phyloP scores from a whole-genome alignment of 2,797 vertebrate species.

The Scolopax rusticola region DNA sequence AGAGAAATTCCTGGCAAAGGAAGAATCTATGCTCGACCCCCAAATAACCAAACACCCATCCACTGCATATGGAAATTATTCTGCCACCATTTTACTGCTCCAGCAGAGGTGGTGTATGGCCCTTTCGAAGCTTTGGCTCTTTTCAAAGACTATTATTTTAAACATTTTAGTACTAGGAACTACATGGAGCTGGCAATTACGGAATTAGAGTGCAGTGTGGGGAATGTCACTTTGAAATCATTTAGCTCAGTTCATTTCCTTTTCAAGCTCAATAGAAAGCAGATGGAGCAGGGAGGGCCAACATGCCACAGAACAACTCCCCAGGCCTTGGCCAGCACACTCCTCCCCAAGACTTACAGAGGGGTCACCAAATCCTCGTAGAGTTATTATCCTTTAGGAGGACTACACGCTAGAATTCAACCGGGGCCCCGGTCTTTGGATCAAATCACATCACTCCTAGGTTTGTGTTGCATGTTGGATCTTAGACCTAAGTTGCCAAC shows the following conservation, averaged over 20 bases:
- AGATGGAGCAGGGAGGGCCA: constrained; percentile 61
- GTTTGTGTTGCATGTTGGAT: neutral
- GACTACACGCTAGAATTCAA: neutral
- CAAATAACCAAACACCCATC: constrained; percentile 33
- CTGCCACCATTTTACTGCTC: constrained; percentile 63
- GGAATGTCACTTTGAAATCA: constrained; percentile 66
- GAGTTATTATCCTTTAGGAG: constrained; percentile 27
- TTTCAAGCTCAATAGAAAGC: constrained; percentile 64
- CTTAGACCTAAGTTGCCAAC: neutral
- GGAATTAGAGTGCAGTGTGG: constrained; percentile 53
- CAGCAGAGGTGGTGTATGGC: constrained; percentile 33
- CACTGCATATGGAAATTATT: constrained; percentile 65
- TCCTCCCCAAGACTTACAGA: constrained; percentile 18
- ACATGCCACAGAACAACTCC: constrained; percentile 44
- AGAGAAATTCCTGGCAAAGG: constrained; percentile 52
- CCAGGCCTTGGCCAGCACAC: constrained; percentile 26
- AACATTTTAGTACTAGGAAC: constrained; percentile 38
- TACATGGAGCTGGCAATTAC: constrained; percentile 50
- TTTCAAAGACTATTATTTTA: constrained; percentile 46
- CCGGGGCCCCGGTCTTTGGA: neutral
- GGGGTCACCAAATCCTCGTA: constrained; percentile 15
- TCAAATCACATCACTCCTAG: neutral
- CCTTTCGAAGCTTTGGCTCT: constrained; percentile 43
- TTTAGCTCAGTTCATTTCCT: constrained; percentile 59
- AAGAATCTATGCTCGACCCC: constrained; percentile 23